Evolutionary conservation across 1,140 invertebrate species (phyloP).

Genomic region (Microvelia longipes): DNA sequence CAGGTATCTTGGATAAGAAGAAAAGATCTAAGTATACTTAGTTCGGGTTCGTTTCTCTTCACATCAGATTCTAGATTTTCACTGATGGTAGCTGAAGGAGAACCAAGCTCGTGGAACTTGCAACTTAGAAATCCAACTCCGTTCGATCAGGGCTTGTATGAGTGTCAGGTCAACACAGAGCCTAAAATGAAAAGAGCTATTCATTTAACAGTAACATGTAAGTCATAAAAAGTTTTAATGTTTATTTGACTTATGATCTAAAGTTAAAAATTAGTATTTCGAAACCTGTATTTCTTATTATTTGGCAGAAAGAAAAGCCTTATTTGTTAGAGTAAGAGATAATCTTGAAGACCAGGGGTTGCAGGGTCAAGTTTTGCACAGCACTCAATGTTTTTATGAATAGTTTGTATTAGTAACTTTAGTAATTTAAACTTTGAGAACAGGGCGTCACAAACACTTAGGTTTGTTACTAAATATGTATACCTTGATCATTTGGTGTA

Average conservation of each 20-base stretch:
- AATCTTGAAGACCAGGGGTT: no score
- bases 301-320: no score
- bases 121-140: slow-evolving; percentile 44
- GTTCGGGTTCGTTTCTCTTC: slow-evolving; percentile 48
- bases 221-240: slow-evolving; percentile 7
- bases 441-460: no score
- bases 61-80: slow-evolving; percentile 52
- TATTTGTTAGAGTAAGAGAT: no score
- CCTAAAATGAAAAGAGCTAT: slow-evolving; percentile 57
- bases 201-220: slow-evolving; percentile 47
- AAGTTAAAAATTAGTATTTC: no score
- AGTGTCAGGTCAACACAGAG: slow-evolving; percentile 65
- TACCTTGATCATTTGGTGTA: no score
- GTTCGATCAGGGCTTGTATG: slow-evolving; percentile 52
- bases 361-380: no score
- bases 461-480: no score
- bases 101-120: slow-evolving; percentile 46
- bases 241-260: background rate
- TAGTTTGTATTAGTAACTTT: no score
- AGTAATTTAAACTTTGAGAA: no score
- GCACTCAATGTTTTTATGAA: no score
- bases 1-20: slow-evolving; percentile 65
- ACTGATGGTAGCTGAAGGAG: slow-evolving; percentile 25
- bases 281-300: no score
- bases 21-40: slow-evolving; percentile 55